phyloP scores from a whole-genome alignment of 2,888 invertebrate species.

The Callinectes sapidus region DNA sequence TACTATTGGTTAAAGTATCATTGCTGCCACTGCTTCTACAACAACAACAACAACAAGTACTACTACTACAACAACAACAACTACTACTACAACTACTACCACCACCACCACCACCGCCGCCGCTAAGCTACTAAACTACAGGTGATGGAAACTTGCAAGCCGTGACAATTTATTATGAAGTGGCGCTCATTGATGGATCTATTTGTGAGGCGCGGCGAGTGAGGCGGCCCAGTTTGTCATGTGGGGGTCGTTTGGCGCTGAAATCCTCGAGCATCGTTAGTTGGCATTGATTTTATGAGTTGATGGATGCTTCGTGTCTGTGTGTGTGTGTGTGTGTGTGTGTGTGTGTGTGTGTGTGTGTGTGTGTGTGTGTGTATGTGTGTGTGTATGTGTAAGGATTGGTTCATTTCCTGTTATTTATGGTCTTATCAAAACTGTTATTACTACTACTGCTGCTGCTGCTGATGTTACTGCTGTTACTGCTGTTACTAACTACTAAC shows the following conservation, averaged over 20 bases:
- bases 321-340: not conserved
- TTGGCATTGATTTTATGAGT: not conserved
- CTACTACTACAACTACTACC: not conserved
- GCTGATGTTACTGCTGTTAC: no score
- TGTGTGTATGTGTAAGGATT: not conserved
- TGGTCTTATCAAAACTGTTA: not conserved
- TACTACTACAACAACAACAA: slow-evolving; percentile 3
- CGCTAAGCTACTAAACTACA: not conserved
- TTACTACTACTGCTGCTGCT: slow-evolving; percentile 5
- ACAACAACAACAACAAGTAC: not conserved
- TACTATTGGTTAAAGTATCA: not conserved
- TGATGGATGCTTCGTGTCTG: not conserved
- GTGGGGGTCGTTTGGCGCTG: not conserved
- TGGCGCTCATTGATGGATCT: not conserved
- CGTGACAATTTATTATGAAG: not conserved
- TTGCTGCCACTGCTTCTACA: not conserved
- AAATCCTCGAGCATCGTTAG: not conserved
- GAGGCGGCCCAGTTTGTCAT: not conserved
- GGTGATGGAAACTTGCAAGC: not conserved
- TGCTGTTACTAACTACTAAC: not conserved
- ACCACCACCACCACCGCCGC: not conserved
- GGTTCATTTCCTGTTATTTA: not conserved
- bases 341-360: not conserved
- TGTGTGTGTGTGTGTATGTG: slow-evolving; percentile 15
- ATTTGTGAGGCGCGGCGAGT: not conserved